Evolutionary conservation across 2,888 invertebrate species (phyloP), one percentile per base, ranked within the genome.

Genomic region (Noctua janthe): DNA sequence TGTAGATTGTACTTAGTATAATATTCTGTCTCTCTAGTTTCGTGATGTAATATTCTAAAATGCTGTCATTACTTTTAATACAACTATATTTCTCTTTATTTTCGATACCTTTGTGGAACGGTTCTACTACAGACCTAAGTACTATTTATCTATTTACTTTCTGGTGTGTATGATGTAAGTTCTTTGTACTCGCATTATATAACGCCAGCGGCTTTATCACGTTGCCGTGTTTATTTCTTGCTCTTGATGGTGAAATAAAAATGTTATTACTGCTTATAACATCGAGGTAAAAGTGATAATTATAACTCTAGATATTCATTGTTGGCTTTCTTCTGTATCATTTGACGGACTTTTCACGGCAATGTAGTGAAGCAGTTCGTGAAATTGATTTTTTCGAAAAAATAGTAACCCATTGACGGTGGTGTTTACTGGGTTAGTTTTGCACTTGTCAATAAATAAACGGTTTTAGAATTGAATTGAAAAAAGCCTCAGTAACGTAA

Each of bases 261-360:
- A 93, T 91, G 92, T 93, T 94, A 94, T 93, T 92, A 93, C 93
- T 94, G 87, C 92, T 91, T 93, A 92, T 92, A 93, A 92, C 91
- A 92, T 92, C 90, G 92, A 91, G 92, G 92, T 93, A 91, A 93
- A 94, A 93, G 93, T 94, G 91, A 93, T 94, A 93, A 20, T 66
- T 64, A 64, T 92, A 92, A 92, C 92, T 93, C 82, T 80, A 85
- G 90, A 91, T 89, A 91, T 92, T 92, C 92, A 92, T 92, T 92
- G 93, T 93, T 91, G 91, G 88, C 89, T 89, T 91, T 92, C 91
- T 91, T 91, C 88, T 88, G 89, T 92, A 91, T 92, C 88, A 91
- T 92, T 93, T 91, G 89, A 91, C 87, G 84, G 87, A 90, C 88
- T 90, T 91, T 89, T 87, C 43, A 81, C 86, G 77, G 81, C 71